These are phyloP conservation scores for Cyphomyrus discorhynchus DNA, from an alignment of 2,113 vertebrate genomes.

Conservation along the genomic window DNA sequence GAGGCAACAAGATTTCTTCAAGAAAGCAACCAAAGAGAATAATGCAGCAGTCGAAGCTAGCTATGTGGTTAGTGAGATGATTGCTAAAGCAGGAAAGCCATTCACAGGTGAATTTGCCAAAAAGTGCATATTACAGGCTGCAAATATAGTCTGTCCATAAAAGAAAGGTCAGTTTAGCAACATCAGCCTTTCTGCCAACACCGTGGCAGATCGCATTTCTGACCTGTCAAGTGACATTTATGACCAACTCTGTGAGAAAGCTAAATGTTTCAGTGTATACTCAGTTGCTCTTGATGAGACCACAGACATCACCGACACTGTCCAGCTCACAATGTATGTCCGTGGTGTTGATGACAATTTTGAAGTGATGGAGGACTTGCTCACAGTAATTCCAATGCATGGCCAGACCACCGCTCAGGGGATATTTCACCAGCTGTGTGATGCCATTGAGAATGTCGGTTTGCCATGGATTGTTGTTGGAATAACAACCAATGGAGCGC, in stretches of 20 bases:
- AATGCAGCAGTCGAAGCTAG: constrained; percentile 19
- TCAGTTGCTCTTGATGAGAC: constrained; percentile 5
- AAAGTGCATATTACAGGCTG: background rate
- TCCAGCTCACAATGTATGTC: constrained; percentile 3
- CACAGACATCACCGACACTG: constrained; percentile 16
- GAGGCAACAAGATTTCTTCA: constrained; percentile 23
- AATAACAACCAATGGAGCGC: constrained; percentile 14
- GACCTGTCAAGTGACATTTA: constrained; percentile 8
- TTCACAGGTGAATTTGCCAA: background rate
- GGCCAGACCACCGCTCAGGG: background rate
- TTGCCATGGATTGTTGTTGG: background rate
- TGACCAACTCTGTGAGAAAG: constrained; percentile 16
- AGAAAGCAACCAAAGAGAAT: constrained; percentile 20
- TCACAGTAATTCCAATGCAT: background rate
- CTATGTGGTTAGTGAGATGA: background rate
- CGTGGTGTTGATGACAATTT: background rate
- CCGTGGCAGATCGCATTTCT: constrained; percentile 4
- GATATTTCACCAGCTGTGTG: background rate
- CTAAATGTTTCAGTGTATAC: constrained; percentile 2
- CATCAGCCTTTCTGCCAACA: background rate
- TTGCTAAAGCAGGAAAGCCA: background rate
- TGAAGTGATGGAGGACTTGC: background rate
- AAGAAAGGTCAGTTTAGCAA: constrained; percentile 9
- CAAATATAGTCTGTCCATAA: background rate
- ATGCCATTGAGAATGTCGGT: background rate